phyloP scores from a whole-genome alignment of 1,140 invertebrate genomes.

The Leptopilina clavipes region DNA sequence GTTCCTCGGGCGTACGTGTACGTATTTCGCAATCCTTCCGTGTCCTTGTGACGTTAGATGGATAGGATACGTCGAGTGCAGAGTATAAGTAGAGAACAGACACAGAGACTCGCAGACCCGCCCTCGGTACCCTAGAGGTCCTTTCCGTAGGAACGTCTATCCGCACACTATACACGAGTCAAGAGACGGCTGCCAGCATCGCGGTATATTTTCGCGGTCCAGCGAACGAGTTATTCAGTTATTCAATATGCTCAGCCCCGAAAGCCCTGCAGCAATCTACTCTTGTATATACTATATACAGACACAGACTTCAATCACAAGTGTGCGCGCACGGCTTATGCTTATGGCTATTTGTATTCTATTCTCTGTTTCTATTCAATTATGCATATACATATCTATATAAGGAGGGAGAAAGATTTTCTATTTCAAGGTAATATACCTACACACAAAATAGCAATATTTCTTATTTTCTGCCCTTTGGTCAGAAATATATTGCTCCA shows the following conservation, averaged over 20 bases:
- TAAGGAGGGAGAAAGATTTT: background rate
- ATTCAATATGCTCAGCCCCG: constrained; percentile 74
- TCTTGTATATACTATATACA: constrained; percentile 41
- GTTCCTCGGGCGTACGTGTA: constrained; percentile 5
- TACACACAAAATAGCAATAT: background rate
- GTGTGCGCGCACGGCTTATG: background rate
- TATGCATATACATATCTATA: background rate
- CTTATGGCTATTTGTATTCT: background rate
- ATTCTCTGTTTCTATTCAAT: background rate
- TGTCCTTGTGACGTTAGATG: constrained; percentile 2
- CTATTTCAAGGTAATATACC: constrained; percentile 3
- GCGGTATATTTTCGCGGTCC: constrained; percentile 75
- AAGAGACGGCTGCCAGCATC: constrained; percentile 52
- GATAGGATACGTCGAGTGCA: constrained; percentile 1
- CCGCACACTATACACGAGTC: constrained; percentile 48
- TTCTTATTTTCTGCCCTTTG: background rate
- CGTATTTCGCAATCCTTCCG: background rate
- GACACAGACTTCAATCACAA: constrained; percentile 2
- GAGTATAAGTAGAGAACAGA: constrained; percentile 45
- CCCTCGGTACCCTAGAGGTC: constrained; percentile 51
- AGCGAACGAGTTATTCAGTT: constrained; percentile 76
- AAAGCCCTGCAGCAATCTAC: constrained; percentile 73
- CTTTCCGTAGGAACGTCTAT: constrained; percentile 50
- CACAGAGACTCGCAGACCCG: constrained; percentile 54
- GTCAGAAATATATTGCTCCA: background rate